Evolutionary conservation across 2,797 vertebrate genomes (phyloP).

Genomic region (Tokudaia tokunoshimensis): DNA sequence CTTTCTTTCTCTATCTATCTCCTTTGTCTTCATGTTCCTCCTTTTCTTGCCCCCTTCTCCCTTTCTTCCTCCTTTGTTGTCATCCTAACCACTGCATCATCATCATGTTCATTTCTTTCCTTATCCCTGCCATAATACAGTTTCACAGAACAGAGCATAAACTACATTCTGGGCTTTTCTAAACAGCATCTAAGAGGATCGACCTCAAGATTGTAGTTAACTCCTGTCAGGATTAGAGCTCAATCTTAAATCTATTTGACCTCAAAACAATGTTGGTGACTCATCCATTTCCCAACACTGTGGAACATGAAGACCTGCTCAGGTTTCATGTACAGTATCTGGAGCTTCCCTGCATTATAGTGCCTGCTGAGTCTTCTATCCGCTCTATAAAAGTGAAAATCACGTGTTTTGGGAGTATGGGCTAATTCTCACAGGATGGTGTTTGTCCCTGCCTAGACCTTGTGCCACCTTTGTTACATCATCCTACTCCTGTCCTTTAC

Average conservation of each 20-base stretch:
- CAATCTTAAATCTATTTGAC: not conserved
- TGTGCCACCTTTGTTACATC: not conserved
- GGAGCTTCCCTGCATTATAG: not conserved
- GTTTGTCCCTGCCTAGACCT: not conserved
- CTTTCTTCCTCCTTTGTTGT: not conserved
- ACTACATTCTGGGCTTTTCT: not conserved
- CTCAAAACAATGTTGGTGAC: not conserved
- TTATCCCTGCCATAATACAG: not conserved
- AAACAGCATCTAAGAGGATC: not conserved
- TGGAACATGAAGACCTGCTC: not conserved
- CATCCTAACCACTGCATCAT: not conserved
- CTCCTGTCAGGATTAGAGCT: not conserved
- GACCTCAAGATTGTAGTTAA: not conserved
- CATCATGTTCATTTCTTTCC: not conserved
- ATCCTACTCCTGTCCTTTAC: not conserved
- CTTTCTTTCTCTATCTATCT: no score
- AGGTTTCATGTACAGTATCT: no score
- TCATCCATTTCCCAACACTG: not conserved
- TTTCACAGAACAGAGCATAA: not conserved
- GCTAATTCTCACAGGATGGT: not conserved
- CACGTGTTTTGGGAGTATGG: not conserved
- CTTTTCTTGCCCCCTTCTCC: not conserved
- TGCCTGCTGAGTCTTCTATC: not conserved
- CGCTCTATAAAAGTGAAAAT: not conserved
- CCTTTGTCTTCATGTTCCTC: not conserved